Conservation (phyloP, 2,888 invertebrate species). For the Hypselothyrea guttata region DNA sequence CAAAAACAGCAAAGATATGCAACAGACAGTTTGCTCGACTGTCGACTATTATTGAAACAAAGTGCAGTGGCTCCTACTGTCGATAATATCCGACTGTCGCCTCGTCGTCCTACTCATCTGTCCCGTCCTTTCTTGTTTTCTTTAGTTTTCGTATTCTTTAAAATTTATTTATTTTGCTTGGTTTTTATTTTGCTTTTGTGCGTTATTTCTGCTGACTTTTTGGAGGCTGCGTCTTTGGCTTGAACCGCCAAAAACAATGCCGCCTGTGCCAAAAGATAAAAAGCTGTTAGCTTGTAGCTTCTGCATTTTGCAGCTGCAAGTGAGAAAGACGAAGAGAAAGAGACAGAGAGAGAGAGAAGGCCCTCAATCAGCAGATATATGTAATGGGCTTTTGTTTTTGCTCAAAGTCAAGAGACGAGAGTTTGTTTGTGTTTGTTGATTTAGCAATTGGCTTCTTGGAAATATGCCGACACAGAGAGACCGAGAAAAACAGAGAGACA, state of each 20-base stretch:
- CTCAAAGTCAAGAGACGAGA: constrained; percentile 36
- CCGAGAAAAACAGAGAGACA: constrained; percentile 50
- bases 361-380: constrained; percentile 63
- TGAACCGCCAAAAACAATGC: constrained; percentile 66
- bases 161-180: no score
- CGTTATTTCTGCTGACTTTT: constrained; percentile 5
- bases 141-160: constrained; percentile 21
- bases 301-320: constrained; percentile 68
- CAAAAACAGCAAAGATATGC: no score
- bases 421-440: constrained; percentile 64
- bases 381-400: constrained; percentile 73
- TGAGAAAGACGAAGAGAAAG: neutral
- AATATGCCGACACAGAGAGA: constrained; percentile 61
- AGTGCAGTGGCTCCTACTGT: no score
- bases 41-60: no score
- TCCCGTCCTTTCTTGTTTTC: no score
- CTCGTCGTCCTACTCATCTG: no score
- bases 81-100: no score
- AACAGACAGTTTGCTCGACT: no score
- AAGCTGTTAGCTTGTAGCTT: constrained; percentile 80
- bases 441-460: constrained; percentile 73
- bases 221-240: constrained; percentile 42
- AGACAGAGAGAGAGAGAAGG: constrained; percentile 6
- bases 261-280: constrained; percentile 74
- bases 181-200: constrained; percentile 4